Base-by-base conservation (phyloP, 2,888 invertebrate genomes). In the Taphrorychus bicolor region DNA sequence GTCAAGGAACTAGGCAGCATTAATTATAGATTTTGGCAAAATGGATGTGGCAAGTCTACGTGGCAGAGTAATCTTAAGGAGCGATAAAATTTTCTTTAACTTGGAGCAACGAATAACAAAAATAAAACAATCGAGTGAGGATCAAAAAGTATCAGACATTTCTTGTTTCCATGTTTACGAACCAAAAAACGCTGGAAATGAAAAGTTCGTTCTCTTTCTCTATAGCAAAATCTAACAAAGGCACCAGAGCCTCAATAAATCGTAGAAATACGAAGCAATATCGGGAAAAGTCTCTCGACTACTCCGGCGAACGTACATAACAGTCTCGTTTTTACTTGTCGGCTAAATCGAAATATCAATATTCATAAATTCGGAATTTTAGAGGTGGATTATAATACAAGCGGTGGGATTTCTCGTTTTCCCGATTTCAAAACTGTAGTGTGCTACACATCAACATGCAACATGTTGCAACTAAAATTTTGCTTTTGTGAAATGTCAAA, bases 291-390 rank as follows among this genome's bases (percentile, higher is more conserved):
- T 32, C 32, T 11, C 45, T 45, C 45, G 45, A 45, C 9, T 45
- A 32, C 11, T 11, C 9, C 9, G 11, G 21, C 49, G 19, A 49
- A 64, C 58, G 57, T 45, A 11, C 11, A 59, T 41, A 18, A 58
- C 23, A 23, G 59, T 40, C 45, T 17, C 45, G 45, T 45, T 45
- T 45, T 45, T 45, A 45, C 14, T 17, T 45, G 9, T 14, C 19
- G 18, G 56, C 56, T 48, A 56, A 66, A 66, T 66, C 48, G 32
- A 49, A 60, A 60, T 66, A 59, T 53, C 59, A 66, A 66, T 66
- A 66, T 66, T 66, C 56, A 66, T 66, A 56, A 49, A 60, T 60
- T 66, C 42, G 14, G 19, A 60, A 66, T 45, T 60, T 53, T 49
- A 49, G 16, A 62, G 32, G 52, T 52, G 52, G 60, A 66, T 59